Percentiles rank a stretch among this genome's conserved stretches.
Evolutionary conservation across 2,113 vertebrate species (phyloP).

Genomic region (Strix aluco): DNA sequence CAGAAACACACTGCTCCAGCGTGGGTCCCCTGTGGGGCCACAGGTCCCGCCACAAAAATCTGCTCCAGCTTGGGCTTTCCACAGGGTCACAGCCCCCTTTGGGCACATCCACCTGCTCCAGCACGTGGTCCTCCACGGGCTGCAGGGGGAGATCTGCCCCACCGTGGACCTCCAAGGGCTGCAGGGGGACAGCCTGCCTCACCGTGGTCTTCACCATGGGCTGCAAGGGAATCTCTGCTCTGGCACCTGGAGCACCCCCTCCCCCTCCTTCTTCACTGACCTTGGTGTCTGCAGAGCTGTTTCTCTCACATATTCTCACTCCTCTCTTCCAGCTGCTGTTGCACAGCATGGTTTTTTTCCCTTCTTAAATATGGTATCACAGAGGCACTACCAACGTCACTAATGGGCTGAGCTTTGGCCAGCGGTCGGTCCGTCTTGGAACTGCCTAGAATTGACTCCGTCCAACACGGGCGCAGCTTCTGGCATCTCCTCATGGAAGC

Average conservation of each 20-base stretch:
- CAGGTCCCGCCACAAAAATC: too few relatives aligned
- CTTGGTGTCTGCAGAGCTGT: too few relatives aligned
- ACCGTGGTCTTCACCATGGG: neutral
- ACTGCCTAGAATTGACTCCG: neutral
- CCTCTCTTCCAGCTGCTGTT: too few relatives aligned
- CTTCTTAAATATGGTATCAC: neutral
- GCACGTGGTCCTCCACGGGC: too few relatives aligned
- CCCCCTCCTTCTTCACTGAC: neutral
- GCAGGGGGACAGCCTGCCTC: neutral
- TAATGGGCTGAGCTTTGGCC: neutral
- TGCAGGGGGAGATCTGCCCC: neutral
- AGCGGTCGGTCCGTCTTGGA: neutral
- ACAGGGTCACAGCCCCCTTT: too few relatives aligned
- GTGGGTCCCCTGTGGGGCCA: too few relatives aligned
- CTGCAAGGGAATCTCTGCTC: neutral
- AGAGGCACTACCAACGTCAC: neutral
- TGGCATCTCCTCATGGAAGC: neutral
- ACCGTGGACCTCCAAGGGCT: neutral
- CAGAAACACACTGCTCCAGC: too few relatives aligned
- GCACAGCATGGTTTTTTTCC: neutral
- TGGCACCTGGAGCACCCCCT: too few relatives aligned
- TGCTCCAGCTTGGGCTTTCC: too few relatives aligned
- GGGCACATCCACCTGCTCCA: too few relatives aligned
- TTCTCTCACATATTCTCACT: too few relatives aligned
- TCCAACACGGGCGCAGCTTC: neutral